Evolutionary conservation across 2,888 invertebrate genomes (phyloP).

Genomic region (Teleiodes luculella): DNA sequence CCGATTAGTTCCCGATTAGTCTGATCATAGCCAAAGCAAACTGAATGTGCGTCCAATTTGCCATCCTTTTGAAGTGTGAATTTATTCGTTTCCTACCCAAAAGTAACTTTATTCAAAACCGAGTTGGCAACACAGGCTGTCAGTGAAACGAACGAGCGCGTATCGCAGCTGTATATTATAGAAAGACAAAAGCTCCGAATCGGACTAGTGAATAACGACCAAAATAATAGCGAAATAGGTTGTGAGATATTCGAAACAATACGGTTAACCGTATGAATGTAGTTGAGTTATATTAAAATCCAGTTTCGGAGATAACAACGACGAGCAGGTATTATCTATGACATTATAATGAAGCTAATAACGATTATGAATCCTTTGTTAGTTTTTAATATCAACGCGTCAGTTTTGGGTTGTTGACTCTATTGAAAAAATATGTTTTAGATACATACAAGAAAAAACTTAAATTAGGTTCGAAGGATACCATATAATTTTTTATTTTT

Average conservation of each 20-base stretch:
- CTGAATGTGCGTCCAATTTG: neutral
- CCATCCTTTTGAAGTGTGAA: neutral
- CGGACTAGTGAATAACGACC: constrained; percentile 25
- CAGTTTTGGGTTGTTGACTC: too few species aligned
- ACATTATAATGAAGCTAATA: too few species aligned
- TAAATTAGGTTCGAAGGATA: too few species aligned
- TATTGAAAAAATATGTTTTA: too few species aligned
- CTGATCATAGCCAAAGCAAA: neutral
- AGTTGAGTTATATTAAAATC: constrained; percentile 4
- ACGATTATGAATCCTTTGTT: too few species aligned
- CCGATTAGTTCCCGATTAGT: too few species aligned
- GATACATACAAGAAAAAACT: too few species aligned
- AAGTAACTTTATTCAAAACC: constrained; percentile 3
- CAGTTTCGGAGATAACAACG: neutral
- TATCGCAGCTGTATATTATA: constrained; percentile 28
- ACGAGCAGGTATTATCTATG: too few species aligned
- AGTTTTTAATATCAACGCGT: too few species aligned
- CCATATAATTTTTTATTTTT: too few species aligned
- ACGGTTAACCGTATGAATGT: constrained; percentile 1
- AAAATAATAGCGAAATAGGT: constrained; percentile 24
- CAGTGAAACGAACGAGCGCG: constrained; percentile 13
- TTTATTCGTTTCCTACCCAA: neutral
- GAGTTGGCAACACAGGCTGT: constrained; percentile 8
- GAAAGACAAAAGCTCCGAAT: constrained; percentile 30
- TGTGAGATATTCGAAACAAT: neutral